These are phyloP conservation scores for Phrynocephalus guinanensis DNA, from an alignment of 2,797 vertebrate genomes.

Conservation along the genomic window DNA sequence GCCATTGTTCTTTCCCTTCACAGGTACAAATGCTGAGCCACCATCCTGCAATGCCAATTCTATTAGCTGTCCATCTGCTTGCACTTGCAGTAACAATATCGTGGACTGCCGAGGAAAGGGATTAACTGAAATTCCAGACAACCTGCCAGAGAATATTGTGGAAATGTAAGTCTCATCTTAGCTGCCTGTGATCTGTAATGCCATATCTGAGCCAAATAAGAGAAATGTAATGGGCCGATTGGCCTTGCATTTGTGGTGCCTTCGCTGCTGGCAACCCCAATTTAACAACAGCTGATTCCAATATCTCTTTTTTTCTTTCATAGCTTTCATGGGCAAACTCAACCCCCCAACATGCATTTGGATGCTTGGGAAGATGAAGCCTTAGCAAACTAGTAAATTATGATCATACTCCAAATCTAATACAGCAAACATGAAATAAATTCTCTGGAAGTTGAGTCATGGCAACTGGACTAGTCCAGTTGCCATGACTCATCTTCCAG, in stretches of 20 bases:
- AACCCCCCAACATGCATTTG: no score
- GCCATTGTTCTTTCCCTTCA: neutral
- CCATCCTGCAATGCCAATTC: conserved; percentile 90
- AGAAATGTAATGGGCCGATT: neutral
- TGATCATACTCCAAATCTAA: neutral
- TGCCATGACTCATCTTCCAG: no score
- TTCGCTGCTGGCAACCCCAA: neutral
- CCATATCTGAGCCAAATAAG: neutral
- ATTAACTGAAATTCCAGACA: conserved; percentile 91
- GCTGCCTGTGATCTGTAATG: neutral
- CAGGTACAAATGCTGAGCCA: conserved; percentile 86
- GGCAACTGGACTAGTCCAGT: no score
- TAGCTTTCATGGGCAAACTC: neutral
- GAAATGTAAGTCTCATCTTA: conserved; percentile 90
- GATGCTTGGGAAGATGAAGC: neutral
- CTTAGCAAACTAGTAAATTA: neutral
- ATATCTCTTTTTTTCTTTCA: neutral
- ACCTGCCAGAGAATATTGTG: conserved; percentile 92
- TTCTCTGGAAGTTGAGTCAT: no score
- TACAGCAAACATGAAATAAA: neutral
- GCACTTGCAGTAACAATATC: conserved; percentile 96
- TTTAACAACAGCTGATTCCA: neutral
- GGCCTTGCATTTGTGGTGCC: neutral
- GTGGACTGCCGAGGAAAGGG: conserved; percentile 95
- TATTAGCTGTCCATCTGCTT: conserved; percentile 89